Evolutionary conservation across 1,140 invertebrate genomes (phyloP).

Genomic region (Meteorus sp.): DNA sequence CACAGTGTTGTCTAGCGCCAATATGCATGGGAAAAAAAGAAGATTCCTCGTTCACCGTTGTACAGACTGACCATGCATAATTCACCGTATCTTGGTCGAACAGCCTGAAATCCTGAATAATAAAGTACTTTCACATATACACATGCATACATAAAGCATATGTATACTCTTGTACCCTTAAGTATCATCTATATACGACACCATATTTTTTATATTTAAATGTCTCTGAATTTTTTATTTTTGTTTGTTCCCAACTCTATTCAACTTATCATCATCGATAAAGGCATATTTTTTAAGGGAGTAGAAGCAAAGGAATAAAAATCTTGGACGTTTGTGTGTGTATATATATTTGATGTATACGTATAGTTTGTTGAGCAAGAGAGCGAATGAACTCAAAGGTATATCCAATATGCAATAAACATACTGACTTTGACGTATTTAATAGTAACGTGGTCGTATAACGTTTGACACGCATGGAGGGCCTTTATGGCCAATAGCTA

Average conservation of each 20-base stretch:
- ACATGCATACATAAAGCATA: slow-evolving; percentile 3
- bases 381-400: slow-evolving; percentile 43
- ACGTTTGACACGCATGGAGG: slow-evolving; percentile 54
- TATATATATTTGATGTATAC: too few relatives aligned
- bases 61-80: slow-evolving; percentile 40
- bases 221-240: too few relatives aligned
- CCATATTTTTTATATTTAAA: background rate
- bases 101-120: slow-evolving; percentile 50
- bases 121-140: slow-evolving; percentile 27
- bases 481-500: slow-evolving; percentile 23
- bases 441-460: slow-evolving; percentile 59
- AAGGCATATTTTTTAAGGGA: background rate
- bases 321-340: too few relatives aligned
- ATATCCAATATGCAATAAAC: slow-evolving; percentile 60
- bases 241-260: background rate
- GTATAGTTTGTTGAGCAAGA: slow-evolving; percentile 28
- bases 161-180: background rate
- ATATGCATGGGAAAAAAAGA: slow-evolving; percentile 20
- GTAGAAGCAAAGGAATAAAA: background rate
- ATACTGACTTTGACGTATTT: slow-evolving; percentile 58
- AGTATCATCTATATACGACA: background rate
- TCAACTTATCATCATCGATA: background rate
- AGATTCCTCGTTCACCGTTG: slow-evolving; percentile 18
- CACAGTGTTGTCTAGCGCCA: background rate
- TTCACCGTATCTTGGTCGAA: slow-evolving; percentile 38